Evolutionary conservation across 2,888 invertebrate species (phyloP).

Genomic region (Diloba caeruleocephala): DNA sequence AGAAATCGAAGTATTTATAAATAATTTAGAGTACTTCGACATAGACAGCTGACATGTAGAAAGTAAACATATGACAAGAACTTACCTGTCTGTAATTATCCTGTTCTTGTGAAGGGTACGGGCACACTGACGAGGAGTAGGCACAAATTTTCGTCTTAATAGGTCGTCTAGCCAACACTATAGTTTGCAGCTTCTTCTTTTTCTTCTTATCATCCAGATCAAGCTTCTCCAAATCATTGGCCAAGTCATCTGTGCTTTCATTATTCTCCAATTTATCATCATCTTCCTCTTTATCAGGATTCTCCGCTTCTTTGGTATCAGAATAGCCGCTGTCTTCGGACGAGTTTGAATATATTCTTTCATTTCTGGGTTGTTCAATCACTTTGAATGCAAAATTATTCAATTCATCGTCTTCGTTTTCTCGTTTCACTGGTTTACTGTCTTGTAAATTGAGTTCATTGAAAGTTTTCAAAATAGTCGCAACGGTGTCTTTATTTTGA

Average conservation of each 20-base stretch:
- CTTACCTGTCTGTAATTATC: slow-evolving; percentile 48
- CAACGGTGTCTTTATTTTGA: slow-evolving; percentile 48
- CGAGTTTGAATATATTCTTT: slow-evolving; percentile 72
- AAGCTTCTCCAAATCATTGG: slow-evolving; percentile 56
- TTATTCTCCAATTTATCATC: slow-evolving; percentile 12
- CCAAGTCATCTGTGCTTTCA: slow-evolving; percentile 51
- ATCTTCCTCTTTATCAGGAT: slow-evolving; percentile 12
- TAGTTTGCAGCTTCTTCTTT: slow-evolving; percentile 61
- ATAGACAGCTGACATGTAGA: too few relatives aligned
- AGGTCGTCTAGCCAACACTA: slow-evolving; percentile 59
- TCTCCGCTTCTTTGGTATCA: slow-evolving; percentile 59
- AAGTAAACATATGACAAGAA: neutral
- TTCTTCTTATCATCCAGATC: slow-evolving; percentile 56
- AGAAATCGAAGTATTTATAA: too few relatives aligned
- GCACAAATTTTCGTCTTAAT: slow-evolving; percentile 38
- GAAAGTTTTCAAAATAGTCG: slow-evolving; percentile 62
- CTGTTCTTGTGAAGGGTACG: slow-evolving; percentile 30
- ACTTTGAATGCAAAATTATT: slow-evolving; percentile 68
- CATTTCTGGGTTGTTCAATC: slow-evolving; percentile 64
- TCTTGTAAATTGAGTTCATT: slow-evolving; percentile 53
- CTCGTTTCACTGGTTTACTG: slow-evolving; percentile 34
- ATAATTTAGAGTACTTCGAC: too few relatives aligned
- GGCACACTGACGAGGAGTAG: neutral
- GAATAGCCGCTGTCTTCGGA: slow-evolving; percentile 80
- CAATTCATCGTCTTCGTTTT: slow-evolving; percentile 72